Conservation (phyloP, 2,113 vertebrate genomes). For the Synchiropus splendidus region DNA sequence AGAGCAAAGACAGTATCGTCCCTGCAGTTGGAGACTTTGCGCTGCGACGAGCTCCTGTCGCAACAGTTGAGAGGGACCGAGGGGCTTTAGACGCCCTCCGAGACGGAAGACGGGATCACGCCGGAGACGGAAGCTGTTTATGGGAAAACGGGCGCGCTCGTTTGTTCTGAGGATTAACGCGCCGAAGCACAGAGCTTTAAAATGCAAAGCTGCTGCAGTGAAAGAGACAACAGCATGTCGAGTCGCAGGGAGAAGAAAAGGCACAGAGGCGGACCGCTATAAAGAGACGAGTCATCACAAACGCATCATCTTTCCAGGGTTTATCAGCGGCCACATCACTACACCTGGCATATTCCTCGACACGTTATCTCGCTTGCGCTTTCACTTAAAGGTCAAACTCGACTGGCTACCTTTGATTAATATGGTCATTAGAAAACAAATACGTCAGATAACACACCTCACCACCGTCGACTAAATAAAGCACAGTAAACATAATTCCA, state of each 20-base stretch:
- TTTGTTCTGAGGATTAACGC: constrained; percentile 25
- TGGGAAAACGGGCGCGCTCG: background rate
- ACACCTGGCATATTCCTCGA: background rate
- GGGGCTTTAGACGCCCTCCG: too few relatives aligned
- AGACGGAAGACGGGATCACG: background rate
- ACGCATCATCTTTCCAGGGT: too few relatives aligned
- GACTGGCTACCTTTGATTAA: background rate
- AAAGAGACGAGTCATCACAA: too few relatives aligned
- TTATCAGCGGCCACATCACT: background rate
- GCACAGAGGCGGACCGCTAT: background rate
- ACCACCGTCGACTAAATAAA: too few relatives aligned
- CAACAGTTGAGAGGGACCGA: too few relatives aligned
- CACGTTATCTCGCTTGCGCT: background rate
- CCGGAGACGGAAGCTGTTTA: constrained; percentile 1
- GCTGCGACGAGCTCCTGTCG: too few relatives aligned
- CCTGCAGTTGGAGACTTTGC: too few relatives aligned
- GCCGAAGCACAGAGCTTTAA: constrained; percentile 7
- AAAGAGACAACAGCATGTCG: constrained; percentile 10
- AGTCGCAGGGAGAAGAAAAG: constrained; percentile 6
- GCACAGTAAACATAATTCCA: too few relatives aligned
- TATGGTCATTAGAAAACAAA: background rate
- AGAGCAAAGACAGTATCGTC: constrained; percentile 2
- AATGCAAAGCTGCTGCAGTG: constrained; percentile 22
- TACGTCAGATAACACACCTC: too few relatives aligned
- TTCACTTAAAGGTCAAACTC: background rate